Conservation (phyloP, 23 tunicate species). For the Oikopleura dioica region DNA sequence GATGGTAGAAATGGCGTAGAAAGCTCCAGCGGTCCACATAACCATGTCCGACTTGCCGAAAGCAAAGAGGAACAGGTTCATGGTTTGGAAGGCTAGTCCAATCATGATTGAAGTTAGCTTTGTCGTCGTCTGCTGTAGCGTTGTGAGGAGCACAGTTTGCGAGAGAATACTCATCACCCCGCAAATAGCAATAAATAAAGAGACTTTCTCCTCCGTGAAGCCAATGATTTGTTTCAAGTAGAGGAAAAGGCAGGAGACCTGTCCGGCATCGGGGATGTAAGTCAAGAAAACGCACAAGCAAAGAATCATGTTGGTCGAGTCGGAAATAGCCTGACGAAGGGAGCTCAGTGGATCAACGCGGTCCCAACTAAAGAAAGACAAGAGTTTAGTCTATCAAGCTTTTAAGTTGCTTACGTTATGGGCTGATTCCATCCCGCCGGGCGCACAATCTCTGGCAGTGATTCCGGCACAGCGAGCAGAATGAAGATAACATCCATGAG, state of each 20-base stretch:
- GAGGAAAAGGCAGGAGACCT: conserved; percentile 57
- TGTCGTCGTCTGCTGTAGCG: conserved; percentile 36
- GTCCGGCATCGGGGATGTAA: conserved; percentile 94
- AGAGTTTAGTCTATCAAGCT: too few species aligned
- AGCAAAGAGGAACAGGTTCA: conserved; percentile 44
- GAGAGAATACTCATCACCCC: conserved; percentile 66
- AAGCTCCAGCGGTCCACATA: conserved; percentile 77
- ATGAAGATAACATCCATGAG: conserved; percentile 59
- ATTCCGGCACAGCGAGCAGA: conserved; percentile 80
- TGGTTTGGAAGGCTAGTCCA: conserved; percentile 53
- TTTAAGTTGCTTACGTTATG: conserved; percentile 13
- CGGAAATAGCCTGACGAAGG: conserved; percentile 29
- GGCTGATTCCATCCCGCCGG: conserved; percentile 35
- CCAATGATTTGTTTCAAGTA: conserved; percentile 76
- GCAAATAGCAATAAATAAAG: conserved; percentile 63
- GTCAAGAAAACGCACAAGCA: conserved; percentile 80
- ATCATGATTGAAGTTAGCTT: conserved; percentile 38
- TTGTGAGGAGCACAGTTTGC: conserved; percentile 56
- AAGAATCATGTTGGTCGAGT: conserved; percentile 32
- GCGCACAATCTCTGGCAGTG: conserved; percentile 43
- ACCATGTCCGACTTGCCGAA: conserved; percentile 59
- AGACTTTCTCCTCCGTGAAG: conserved; percentile 65
- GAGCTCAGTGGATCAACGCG: conserved; percentile 3
- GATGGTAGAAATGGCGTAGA: conserved; percentile 61
- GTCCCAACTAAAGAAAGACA: background rate